These are phyloP conservation scores for Lithophane semibrunnea DNA, from an alignment of 2,888 invertebrate genomes.

Conservation along the genomic window DNA sequence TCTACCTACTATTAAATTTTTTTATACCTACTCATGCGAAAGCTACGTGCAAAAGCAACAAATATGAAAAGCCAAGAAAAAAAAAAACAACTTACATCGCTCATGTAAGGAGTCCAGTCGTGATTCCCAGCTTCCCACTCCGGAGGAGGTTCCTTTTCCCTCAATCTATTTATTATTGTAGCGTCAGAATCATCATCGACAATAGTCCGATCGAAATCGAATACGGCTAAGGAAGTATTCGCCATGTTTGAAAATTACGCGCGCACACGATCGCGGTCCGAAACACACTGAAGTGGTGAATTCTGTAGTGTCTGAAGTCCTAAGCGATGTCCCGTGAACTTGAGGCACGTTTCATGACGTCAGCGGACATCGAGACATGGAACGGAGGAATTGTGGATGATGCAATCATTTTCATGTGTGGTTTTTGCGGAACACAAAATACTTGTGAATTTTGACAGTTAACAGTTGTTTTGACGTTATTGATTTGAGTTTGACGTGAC, in stretches of 20 bases:
- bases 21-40: slow-evolving; percentile 15
- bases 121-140: slow-evolving; percentile 82
- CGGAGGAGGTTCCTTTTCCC: slow-evolving; percentile 84
- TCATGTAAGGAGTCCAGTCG: slow-evolving; percentile 89
- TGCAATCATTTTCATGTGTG: slow-evolving; percentile 66
- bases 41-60: slow-evolving; percentile 10
- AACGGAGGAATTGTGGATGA: slow-evolving; percentile 60
- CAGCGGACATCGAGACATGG: slow-evolving; percentile 45
- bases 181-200: slow-evolving; percentile 87
- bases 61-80: slow-evolving; percentile 1
- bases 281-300: slow-evolving; percentile 68
- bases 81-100: slow-evolving; percentile 79
- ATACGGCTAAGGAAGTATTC: slow-evolving; percentile 78
- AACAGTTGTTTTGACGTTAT: slow-evolving; percentile 60
- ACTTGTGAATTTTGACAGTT: slow-evolving; percentile 56
- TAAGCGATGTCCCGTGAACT: slow-evolving; percentile 35
- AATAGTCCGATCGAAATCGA: slow-evolving; percentile 87
- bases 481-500: slow-evolving; percentile 52
- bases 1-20: neutral
- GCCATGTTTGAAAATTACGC: slow-evolving; percentile 76
- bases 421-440: slow-evolving; percentile 33
- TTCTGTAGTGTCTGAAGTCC: slow-evolving; percentile 28
- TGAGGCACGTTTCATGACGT: slow-evolving; percentile 57
- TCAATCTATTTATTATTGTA: slow-evolving; percentile 83
- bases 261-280: slow-evolving; percentile 65